These are phyloP conservation scores for Podarcis cretensis DNA, from an alignment of 2,113 vertebrate genomes.

Conservation along the genomic window DNA sequence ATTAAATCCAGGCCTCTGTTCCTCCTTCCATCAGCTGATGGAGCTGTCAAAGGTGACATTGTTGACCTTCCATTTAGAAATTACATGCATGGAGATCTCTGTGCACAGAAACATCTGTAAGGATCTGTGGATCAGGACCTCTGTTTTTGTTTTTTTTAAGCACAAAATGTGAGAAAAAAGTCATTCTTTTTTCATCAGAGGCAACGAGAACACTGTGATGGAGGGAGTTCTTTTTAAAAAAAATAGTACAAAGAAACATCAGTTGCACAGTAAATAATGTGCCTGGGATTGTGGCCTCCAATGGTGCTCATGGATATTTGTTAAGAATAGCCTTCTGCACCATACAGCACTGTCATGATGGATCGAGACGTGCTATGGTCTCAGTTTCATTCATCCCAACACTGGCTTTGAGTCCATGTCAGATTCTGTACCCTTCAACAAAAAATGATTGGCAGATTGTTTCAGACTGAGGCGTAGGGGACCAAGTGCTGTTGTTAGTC, in stretches of 20 bases:
- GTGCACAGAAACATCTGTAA: background rate
- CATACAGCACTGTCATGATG: background rate
- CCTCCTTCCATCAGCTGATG: background rate
- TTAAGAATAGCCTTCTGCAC: background rate
- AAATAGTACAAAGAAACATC: background rate
- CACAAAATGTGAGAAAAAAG: background rate
- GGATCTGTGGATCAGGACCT: background rate
- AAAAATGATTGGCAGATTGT: constrained; percentile 31
- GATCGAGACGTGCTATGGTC: background rate
- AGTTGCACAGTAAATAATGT: background rate
- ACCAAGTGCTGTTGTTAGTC: constrained; percentile 34
- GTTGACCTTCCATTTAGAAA: background rate
- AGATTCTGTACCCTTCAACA: constrained; percentile 30
- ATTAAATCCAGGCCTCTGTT: background rate
- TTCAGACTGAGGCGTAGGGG: constrained; percentile 24
- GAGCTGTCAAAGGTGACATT: background rate
- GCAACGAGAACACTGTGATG: background rate
- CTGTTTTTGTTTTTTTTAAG: background rate
- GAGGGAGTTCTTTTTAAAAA: background rate
- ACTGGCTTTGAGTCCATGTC: constrained; percentile 7
- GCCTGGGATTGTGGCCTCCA: background rate
- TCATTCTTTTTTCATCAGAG: background rate
- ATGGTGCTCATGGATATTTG: background rate
- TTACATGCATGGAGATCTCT: background rate
- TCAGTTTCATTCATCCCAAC: background rate